Evolutionary conservation across 1,140 invertebrate genomes (phyloP), one percentile per base, ranked within the genome.

Genomic region (Dendrolimus punctatus): DNA sequence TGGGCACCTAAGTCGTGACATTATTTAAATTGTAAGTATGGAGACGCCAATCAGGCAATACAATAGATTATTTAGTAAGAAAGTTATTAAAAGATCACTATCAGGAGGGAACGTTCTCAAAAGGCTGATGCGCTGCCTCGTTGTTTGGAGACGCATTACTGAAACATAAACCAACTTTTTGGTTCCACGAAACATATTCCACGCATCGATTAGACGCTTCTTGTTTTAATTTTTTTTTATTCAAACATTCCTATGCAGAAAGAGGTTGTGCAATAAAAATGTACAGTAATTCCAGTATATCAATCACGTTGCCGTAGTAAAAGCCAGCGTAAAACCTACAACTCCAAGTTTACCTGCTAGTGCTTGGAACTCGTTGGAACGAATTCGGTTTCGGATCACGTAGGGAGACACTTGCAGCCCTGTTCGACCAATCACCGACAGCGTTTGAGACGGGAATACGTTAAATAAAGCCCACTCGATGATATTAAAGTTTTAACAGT

Each of bases 381-480:
- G 40, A 58, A 61, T 77, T 60, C 52, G 66, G 53, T 67, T 63
- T 36, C 74, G 43, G 49, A 48, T 73, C 78, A 81, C 78, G 78
- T 81, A 57, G 44, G 49, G 39, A 65, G 66, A 76, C 73, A 71
- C 78, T 74, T 68, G 73, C 71, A 79, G 66, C 66, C 55, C 73
- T 71, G 68, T 73, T 70, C 69, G 57, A 77, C 74, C 78, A 77
- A 81, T 81, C 68, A 74, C 68, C 71, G 65, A 73, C 64, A 64
- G 66, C 63, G 67, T 70, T 70, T 68, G 64, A 74, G 70, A 76
- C 71, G 63, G 61, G 72, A 76, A 75, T 76, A 75, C 72, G 64
- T 80, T 78, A 78, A 71, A 71, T 58, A 55, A 57, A 48, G 52
- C 53, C 53, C 47, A 55, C 46, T 39, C 47, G 23, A 23, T 46